These are phyloP conservation scores for Platypus cylindrus DNA, from an alignment of 2,888 invertebrate genomes.

Conservation along the genomic window DNA sequence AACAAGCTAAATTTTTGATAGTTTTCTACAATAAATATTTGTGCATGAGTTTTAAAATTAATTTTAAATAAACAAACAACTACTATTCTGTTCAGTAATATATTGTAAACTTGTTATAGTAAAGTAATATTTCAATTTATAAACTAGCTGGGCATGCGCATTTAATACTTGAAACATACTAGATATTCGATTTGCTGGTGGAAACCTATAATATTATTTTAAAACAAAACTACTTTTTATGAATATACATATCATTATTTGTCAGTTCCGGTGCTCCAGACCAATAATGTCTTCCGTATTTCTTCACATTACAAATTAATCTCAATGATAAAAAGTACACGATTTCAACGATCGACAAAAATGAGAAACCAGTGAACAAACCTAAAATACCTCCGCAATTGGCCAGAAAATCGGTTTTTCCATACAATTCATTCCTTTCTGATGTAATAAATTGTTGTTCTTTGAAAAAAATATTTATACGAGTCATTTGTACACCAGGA, in stretches of 20 bases:
- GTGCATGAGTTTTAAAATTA: no score
- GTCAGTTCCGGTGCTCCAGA: constrained; percentile 27
- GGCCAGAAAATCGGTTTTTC: constrained; percentile 43
- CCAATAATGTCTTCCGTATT: constrained; percentile 34
- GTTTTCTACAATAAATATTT: no score
- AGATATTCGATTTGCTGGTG: no score
- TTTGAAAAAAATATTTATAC: constrained; percentile 58
- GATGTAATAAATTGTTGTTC: constrained; percentile 47
- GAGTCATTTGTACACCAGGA: constrained; percentile 42
- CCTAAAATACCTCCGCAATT: constrained; percentile 46
- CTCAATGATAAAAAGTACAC: constrained; percentile 44
- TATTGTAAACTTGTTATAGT: no score
- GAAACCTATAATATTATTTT: no score
- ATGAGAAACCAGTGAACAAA: constrained; percentile 50
- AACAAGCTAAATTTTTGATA: no score
- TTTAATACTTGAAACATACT: no score
- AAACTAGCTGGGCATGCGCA: no score
- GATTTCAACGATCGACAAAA: constrained; percentile 49
- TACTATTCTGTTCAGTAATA: no score
- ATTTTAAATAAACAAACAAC: no score
- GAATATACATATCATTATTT: constrained; percentile 25
- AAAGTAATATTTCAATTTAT: no score
- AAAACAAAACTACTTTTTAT: constrained; percentile 17
- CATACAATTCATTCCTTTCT: constrained; percentile 44
- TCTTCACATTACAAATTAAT: constrained; percentile 38